These are phyloP conservation scores for Nicator chloris DNA, from an alignment of 2,113 vertebrate species.

Conservation along the genomic window DNA sequence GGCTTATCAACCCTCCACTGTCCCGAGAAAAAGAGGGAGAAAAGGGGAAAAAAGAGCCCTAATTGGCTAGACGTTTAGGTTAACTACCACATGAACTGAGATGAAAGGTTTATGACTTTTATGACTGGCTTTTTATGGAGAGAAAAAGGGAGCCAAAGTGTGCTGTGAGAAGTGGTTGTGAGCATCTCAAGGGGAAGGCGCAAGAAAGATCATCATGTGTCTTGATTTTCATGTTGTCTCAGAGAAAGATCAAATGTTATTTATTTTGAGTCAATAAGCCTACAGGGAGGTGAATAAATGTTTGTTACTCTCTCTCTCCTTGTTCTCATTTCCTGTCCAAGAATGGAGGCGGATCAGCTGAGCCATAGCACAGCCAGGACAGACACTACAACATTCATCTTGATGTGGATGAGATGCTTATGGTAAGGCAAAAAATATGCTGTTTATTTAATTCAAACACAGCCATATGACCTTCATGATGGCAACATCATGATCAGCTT, in stretches of 20 bases:
- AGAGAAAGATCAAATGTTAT: slow-evolving; percentile 9
- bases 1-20: not conserved
- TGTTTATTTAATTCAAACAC: slow-evolving; percentile 33
- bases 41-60: accelerated
- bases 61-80: not conserved
- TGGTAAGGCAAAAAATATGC: not conserved
- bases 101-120: slow-evolving; percentile 3
- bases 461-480: slow-evolving; percentile 43
- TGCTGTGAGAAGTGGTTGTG: not conserved
- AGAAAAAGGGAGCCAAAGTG: not conserved
- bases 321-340: slow-evolving; percentile 38
- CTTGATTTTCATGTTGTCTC: not conserved
- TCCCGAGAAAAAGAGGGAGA: not conserved
- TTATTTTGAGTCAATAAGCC: slow-evolving; percentile 22
- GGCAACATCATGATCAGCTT: not conserved
- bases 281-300: not conserved
- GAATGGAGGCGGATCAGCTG: not conserved
- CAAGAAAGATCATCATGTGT: not conserved
- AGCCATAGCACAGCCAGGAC: not conserved
- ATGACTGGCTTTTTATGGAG: not conserved
- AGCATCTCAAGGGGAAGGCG: not conserved
- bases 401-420: not conserved
- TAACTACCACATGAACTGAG: not conserved
- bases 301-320: slow-evolving; percentile 23
- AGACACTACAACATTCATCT: slow-evolving; percentile 46